Evolutionary conservation across 1,140 invertebrate genomes (phyloP), one percentile per base, ranked within the genome.

Genomic region (Drosophila varians): DNA sequence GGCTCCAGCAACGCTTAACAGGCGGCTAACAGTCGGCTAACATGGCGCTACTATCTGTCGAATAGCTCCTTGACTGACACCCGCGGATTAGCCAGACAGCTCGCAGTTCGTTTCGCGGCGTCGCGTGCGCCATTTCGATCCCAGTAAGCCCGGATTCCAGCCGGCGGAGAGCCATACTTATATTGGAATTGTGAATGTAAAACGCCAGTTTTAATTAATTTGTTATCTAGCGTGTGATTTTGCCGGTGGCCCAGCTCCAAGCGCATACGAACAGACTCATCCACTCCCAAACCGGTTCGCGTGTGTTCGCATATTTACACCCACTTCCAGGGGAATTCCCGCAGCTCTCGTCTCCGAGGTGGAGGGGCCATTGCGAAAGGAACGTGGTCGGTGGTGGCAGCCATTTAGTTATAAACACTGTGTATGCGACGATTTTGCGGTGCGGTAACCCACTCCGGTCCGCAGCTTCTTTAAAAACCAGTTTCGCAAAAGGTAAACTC

Each of bases 201-300:
- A 42, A 18, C 54, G 42, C 14, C 34, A 61, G 61, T 43, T 55
- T 48, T 72, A 72, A 72, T 62, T 34, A 54, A 73, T 18, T 49
- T 52, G 57, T 48, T 43, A 73, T 71, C 48, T 54, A 72, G 56
- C 48, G 64, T 68, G 64, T 45, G 64, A 51, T 43, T 65, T 31
- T 7, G 45, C 31, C 43, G 45, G 14, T 36, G 6, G 8, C 23
- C 25, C 1, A 23, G 51, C 21, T 19, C 46, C 47, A 25, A 40
- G 6, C 3, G 4, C 12, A 48, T 31, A 26, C 14, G 21, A 9
- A 9, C n/a, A 31, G 9, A 42, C 25, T 28, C 26, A 31, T n/a
- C 38, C 38, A 42, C 38, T 28, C 8, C 52, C 11, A 23, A 68
- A 68, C 64, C 64, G 64, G 64, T 68, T 53, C 26, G 46, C 60